phyloP scores from a whole-genome alignment of 1,140 invertebrate genomes.

The Vollenhovia emeryi region DNA sequence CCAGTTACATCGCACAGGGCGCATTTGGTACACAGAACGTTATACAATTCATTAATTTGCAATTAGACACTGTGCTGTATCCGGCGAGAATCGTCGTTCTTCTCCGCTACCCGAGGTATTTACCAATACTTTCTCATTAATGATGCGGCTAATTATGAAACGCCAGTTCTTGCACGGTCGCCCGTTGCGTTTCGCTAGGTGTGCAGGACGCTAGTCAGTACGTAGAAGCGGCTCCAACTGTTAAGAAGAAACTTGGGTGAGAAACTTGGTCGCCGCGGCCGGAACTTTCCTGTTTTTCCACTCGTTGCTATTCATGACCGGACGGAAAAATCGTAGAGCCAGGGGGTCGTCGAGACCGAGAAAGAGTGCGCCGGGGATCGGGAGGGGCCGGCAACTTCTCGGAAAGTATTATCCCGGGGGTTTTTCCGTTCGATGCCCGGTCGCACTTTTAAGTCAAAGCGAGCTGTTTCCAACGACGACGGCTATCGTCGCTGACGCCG shows the following conservation, averaged over 20 bases:
- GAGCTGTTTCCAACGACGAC: slow-evolving; percentile 43
- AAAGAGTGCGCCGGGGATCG: slow-evolving; percentile 19
- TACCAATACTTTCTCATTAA: slow-evolving; percentile 43
- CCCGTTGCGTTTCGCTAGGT: slow-evolving; percentile 39
- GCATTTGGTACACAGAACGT: background rate
- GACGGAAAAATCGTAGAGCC: slow-evolving; percentile 77
- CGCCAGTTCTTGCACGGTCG: slow-evolving; percentile 14
- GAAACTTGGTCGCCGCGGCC: slow-evolving; percentile 66
- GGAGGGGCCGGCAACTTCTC: slow-evolving; percentile 53
- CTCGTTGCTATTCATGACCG: slow-evolving; percentile 81
- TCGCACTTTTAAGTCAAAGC: slow-evolving; percentile 72
- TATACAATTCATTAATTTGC: background rate
- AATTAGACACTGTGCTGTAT: background rate
- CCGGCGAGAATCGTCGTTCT: background rate
- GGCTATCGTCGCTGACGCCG: slow-evolving; percentile 22
- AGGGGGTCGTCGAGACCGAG: slow-evolving; percentile 66
- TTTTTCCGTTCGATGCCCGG: slow-evolving; percentile 71
- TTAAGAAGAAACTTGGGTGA: slow-evolving; percentile 61
- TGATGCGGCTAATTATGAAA: slow-evolving; percentile 61
- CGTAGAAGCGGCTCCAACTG: slow-evolving; percentile 49
- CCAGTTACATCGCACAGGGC: background rate
- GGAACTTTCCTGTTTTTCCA: slow-evolving; percentile 79
- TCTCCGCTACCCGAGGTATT: background rate
- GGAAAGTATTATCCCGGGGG: slow-evolving; percentile 71
- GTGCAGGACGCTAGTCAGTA: slow-evolving; percentile 18